Conservation (phyloP, 1,140 invertebrate genomes). For the Drosophila trapezifrons region DNA sequence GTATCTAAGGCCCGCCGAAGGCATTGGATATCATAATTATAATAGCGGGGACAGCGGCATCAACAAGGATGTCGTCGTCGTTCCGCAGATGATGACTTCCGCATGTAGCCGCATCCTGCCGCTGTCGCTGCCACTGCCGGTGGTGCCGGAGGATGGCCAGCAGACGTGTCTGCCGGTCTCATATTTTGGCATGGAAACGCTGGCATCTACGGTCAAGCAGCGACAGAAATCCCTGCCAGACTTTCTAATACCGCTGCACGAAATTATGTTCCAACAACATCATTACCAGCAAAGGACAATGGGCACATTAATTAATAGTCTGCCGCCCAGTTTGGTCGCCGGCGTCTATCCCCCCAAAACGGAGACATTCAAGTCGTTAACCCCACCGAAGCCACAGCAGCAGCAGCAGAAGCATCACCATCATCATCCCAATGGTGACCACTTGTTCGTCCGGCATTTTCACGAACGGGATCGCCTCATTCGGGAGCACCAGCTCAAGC, state of each 20-base stretch:
- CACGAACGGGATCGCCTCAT: slow-evolving; percentile 83
- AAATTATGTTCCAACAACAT: slow-evolving; percentile 74
- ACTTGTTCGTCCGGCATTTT: slow-evolving; percentile 78
- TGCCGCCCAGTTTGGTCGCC: slow-evolving; percentile 45
- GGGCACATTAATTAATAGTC: slow-evolving; percentile 78
- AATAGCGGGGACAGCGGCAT: slow-evolving; percentile 30
- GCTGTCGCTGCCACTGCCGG: background rate
- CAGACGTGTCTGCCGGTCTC: slow-evolving; percentile 69
- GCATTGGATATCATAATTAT: slow-evolving; percentile 75
- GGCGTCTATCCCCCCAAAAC: slow-evolving; percentile 43
- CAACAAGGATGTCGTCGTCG: slow-evolving; percentile 42
- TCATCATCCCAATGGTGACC: slow-evolving; percentile 62
- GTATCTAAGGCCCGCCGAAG: slow-evolving; percentile 66
- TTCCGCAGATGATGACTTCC: slow-evolving; percentile 43
- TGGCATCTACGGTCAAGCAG: slow-evolving; percentile 52
- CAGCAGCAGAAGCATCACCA: slow-evolving; percentile 36
- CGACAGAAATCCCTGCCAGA: slow-evolving; percentile 76
- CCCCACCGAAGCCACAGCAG: slow-evolving; percentile 60
- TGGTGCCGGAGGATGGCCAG: slow-evolving; percentile 22
- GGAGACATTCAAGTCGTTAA: slow-evolving; percentile 76
- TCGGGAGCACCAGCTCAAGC: slow-evolving; percentile 81
- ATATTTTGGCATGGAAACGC: slow-evolving; percentile 69
- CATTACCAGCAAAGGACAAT: slow-evolving; percentile 63
- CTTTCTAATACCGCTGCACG: slow-evolving; percentile 75
- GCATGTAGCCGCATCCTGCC: slow-evolving; percentile 22